These are phyloP conservation scores for Hafferia zeledoni DNA, from an alignment of 2,797 vertebrate species.

Conservation along the genomic window DNA sequence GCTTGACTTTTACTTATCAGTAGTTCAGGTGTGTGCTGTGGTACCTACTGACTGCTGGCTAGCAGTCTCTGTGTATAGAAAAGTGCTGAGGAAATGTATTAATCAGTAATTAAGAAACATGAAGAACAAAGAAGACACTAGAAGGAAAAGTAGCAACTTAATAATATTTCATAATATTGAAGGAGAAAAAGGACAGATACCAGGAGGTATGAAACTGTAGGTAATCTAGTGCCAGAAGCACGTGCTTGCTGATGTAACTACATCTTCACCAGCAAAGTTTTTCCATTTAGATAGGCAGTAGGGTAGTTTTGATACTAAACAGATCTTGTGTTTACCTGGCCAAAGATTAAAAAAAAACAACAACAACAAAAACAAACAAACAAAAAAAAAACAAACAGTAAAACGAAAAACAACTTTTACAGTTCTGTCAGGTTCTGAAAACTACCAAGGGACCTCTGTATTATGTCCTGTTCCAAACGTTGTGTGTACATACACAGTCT, in stretches of 20 bases:
- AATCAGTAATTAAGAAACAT: neutral
- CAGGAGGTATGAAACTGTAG: neutral
- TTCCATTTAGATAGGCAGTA: constrained; percentile 11
- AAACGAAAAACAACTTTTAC: neutral
- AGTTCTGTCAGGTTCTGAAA: neutral
- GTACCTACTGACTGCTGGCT: neutral
- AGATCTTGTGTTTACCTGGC: neutral
- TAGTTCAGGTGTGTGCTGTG: neutral
- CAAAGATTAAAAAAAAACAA: neutral
- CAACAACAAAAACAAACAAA: too few species aligned
- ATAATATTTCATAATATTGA: neutral
- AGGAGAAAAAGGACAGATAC: neutral
- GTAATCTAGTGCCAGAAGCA: neutral
- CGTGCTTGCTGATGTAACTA: neutral
- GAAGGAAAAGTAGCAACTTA: neutral
- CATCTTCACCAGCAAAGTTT: neutral
- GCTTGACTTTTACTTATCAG: neutral
- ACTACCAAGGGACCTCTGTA: neutral
- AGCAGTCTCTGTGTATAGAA: neutral
- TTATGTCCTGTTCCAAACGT: neutral
- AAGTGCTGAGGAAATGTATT: neutral
- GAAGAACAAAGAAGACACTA: neutral
- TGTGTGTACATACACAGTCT: neutral
- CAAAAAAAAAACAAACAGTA: neutral
- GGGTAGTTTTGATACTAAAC: neutral